Conservation (phyloP, 2,113 vertebrate species). For the Notothenia coriiceps region DNA sequence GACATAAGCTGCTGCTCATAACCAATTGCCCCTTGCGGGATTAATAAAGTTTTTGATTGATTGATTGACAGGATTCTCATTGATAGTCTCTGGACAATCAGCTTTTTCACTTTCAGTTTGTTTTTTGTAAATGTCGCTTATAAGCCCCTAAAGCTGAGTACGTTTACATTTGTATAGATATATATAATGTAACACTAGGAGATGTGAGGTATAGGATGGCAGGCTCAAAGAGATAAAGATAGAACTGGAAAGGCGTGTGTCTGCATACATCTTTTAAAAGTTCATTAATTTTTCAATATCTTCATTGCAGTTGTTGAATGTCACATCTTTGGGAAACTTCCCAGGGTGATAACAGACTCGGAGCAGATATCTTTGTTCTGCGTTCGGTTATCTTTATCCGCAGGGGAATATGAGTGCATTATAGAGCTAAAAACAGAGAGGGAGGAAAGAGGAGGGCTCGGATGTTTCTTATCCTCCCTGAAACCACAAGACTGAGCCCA, state of each 20-base stretch:
- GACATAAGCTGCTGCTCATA: no score
- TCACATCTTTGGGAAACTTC: conserved; percentile 20
- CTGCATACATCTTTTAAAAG: no score
- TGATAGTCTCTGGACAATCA: not conserved
- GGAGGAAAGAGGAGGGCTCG: conserved; percentile 62
- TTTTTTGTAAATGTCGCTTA: not conserved
- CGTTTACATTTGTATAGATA: not conserved
- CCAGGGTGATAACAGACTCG: conserved; percentile 15
- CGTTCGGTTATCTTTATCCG: conserved; percentile 58
- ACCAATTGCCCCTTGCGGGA: no score
- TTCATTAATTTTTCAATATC: not conserved
- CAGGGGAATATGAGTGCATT: conserved; percentile 32
- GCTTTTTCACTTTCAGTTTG: not conserved
- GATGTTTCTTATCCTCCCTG: conserved; percentile 47
- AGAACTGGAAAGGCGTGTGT: not conserved
- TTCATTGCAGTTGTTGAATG: not conserved
- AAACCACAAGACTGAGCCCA: conserved; percentile 40
- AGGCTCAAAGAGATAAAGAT: not conserved
- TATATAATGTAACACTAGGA: not conserved
- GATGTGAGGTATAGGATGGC: not conserved
- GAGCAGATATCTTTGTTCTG: conserved; percentile 35
- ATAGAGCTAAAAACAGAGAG: conserved; percentile 46
- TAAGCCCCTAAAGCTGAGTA: no score
- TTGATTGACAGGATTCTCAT: no score
- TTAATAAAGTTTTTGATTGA: no score